Conservation (phyloP, 2,113 vertebrate genomes). For the Psilopogon haemacephalus region DNA sequence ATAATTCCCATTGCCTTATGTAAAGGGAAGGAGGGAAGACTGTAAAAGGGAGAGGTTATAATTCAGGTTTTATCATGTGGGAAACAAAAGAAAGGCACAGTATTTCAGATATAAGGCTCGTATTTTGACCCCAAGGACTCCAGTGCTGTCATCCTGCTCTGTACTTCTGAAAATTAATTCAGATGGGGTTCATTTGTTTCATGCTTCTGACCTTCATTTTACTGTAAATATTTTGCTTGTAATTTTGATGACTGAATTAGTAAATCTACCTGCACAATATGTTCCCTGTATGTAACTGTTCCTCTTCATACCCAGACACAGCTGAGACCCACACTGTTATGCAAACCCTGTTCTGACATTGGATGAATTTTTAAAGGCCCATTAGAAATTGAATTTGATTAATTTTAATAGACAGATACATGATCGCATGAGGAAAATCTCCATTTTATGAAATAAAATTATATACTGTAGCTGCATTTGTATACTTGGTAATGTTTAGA, state of each 20-base stretch:
- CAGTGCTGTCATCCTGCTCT: neutral
- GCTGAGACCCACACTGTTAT: neutral
- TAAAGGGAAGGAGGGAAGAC: neutral
- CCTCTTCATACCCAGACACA: neutral
- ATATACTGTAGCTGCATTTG: neutral
- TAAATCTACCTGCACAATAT: neutral
- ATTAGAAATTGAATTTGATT: neutral
- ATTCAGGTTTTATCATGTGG: neutral
- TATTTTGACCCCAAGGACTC: slow-evolving; percentile 9
- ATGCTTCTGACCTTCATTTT: neutral
- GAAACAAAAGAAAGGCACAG: slow-evolving; percentile 23
- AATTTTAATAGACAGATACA: neutral
- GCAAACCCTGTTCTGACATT: neutral
- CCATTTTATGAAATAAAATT: neutral
- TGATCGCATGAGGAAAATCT: neutral
- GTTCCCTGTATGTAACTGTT: neutral
- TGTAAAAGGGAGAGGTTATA: neutral
- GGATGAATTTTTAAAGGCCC: neutral
- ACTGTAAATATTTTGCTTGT: slow-evolving; percentile 3
- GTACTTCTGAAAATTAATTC: neutral
- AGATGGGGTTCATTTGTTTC: neutral
- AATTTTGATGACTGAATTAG: neutral
- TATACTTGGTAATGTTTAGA: neutral
- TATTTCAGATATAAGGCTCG: neutral
- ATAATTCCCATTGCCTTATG: neutral